Conservation (phyloP, 64 coral and sea anemone genomes). For the Dendronephthya gigantea region DNA sequence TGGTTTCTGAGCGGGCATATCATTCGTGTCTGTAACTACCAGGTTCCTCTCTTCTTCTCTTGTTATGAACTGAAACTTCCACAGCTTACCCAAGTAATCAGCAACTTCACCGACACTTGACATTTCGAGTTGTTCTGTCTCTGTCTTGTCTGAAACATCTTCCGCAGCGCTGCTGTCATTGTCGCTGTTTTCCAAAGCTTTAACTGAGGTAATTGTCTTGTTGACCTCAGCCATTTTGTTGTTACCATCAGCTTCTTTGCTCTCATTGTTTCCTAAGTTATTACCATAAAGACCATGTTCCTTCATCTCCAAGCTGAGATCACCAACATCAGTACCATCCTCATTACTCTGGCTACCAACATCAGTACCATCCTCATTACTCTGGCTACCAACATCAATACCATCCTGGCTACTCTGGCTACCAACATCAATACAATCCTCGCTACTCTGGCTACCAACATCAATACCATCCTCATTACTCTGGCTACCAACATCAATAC, state of each 20-base stretch:
- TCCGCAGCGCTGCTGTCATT: not conserved
- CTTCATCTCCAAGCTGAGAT: too few relatives aligned
- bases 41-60: slow-evolving; percentile 59
- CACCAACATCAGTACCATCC: too few relatives aligned
- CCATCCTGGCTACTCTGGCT: too few relatives aligned
- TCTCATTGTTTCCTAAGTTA: too few relatives aligned
- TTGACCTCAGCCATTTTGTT: not conserved
- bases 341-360: not conserved
- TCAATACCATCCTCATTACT: not conserved
- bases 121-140: slow-evolving; percentile 9
- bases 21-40: slow-evolving; percentile 2
- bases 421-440: too few relatives aligned
- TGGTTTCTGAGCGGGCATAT: not conserved
- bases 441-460: not conserved
- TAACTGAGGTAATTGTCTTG: not conserved
- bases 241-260: too few relatives aligned
- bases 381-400: not conserved
- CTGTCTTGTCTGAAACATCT: not conserved
- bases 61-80: slow-evolving; percentile 67
- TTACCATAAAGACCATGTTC: too few relatives aligned
- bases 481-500: not conserved
- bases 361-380: not conserved
- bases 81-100: slow-evolving; percentile 48
- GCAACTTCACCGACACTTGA: slow-evolving; percentile 41
- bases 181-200: not conserved